Conservation (phyloP, 2,888 invertebrate genomes). For the Micoletzkya japonica region DNA sequence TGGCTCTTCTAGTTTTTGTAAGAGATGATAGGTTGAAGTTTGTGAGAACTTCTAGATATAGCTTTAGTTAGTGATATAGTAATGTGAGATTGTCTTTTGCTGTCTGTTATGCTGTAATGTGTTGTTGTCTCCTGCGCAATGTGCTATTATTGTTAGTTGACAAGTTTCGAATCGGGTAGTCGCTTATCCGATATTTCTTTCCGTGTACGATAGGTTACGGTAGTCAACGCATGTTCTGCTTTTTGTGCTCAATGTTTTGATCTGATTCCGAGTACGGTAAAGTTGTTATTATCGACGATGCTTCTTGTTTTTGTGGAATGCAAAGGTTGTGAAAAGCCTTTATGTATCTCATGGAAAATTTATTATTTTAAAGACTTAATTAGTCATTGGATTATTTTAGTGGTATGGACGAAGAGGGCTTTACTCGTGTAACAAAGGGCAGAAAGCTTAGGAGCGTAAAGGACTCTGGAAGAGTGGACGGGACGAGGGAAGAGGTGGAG, state of each 20-base stretch:
- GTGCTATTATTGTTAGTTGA: no score
- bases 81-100: no score
- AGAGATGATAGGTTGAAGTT: no score
- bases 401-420: slow-evolving; percentile 46
- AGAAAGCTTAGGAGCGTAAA: neutral
- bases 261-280: neutral
- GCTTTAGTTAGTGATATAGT: no score
- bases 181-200: no score
- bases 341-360: neutral
- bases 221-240: neutral
- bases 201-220: no score
- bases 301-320: neutral
- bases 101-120: no score
- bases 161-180: no score
- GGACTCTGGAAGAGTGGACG: slow-evolving; percentile 31
- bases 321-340: neutral
- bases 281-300: no score
- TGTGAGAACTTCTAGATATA: no score
- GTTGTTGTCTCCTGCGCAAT: no score
- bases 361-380: neutral
- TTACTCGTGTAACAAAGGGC: slow-evolving; percentile 34
- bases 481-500: slow-evolving; percentile 32
- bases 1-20: no score
- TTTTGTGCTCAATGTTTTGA: neutral
- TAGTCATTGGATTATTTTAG: neutral